Evolutionary conservation across 2,888 invertebrate genomes (phyloP).

Genomic region (Aplocera efformata): DNA sequence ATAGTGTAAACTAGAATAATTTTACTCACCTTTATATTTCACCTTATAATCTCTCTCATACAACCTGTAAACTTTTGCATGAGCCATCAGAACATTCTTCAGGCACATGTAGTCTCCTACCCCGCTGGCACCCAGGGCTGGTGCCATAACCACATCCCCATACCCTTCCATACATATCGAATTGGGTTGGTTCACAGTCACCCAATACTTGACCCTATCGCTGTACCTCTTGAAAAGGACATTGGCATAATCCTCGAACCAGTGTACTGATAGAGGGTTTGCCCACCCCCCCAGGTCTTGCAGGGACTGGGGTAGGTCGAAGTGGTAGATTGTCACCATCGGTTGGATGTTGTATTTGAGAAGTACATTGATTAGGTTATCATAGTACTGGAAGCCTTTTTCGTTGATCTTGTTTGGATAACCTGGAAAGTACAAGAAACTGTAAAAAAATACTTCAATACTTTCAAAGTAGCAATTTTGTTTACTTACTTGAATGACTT

Average conservation of each 20-base stretch:
- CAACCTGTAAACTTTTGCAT: conserved; percentile 73
- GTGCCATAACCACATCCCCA: conserved; percentile 48
- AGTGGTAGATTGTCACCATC: conserved; percentile 32
- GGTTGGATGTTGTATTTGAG: conserved; percentile 50
- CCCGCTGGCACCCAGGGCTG: conserved; percentile 55
- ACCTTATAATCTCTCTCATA: conserved; percentile 59
- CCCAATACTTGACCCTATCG: conserved; percentile 73
- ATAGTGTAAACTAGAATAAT: background rate
- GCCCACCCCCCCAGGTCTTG: conserved; percentile 36
- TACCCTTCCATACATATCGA: conserved; percentile 69
- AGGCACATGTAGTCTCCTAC: conserved; percentile 75
- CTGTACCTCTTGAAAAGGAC: conserved; percentile 65
- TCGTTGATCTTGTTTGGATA: conserved; percentile 53
- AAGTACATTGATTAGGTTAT: conserved; percentile 73
- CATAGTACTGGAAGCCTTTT: conserved; percentile 73
- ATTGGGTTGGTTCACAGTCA: conserved; percentile 82
- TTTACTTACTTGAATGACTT: too few species aligned
- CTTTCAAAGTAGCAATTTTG: too few species aligned
- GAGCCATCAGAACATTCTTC: conserved; percentile 79
- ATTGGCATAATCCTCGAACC: conserved; percentile 72
- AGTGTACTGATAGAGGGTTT: conserved; percentile 56
- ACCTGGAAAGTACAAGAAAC: conserved; percentile 38
- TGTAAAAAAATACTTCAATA: too few species aligned
- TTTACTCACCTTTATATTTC: conserved; percentile 47
- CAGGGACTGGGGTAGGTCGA: conserved; percentile 32